phyloP scores from a whole-genome alignment of 2,797 vertebrate genomes.

The Xyrichtys novacula region DNA sequence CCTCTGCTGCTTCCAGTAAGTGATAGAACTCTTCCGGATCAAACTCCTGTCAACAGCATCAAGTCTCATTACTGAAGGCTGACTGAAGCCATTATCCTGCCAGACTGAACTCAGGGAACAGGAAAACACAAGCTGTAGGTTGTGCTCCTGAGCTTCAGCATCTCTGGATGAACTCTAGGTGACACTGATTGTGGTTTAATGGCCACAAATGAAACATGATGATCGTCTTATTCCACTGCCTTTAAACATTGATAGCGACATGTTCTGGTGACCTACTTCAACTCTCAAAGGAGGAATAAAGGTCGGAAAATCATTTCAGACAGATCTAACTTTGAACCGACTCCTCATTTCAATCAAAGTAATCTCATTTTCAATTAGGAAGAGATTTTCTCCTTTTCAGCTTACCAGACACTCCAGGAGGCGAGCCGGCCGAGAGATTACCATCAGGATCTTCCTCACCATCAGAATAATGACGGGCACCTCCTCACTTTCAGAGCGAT shows the following conservation, averaged over 20 bases:
- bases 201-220: too few species aligned
- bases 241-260: background rate
- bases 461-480: slow-evolving; percentile 91
- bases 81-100: background rate
- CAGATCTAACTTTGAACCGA: slow-evolving; percentile 1
- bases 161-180: too few species aligned
- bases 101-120: background rate
- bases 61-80: slow-evolving; percentile 32
- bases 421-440: slow-evolving; percentile 95
- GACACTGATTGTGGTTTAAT: too few species aligned
- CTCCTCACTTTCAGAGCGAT: slow-evolving; percentile 96
- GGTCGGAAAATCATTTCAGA: slow-evolving; percentile 26
- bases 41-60: slow-evolving; percentile 88
- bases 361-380: slow-evolving; percentile 47
- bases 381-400: slow-evolving; percentile 24
- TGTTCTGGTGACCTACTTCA: background rate
- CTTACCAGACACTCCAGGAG: slow-evolving; percentile 97
- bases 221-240: background rate
- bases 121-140: background rate
- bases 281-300: slow-evolving; percentile 14
- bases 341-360: background rate
- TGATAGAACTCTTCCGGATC: slow-evolving; percentile 98
- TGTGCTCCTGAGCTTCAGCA: too few species aligned
- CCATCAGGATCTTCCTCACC: slow-evolving; percentile 94
- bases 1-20: slow-evolving; percentile 95